Percentiles rank a stretch among this genome's conserved stretches.
These are phyloP conservation scores for Tetraodon nigroviridis DNA, from an alignment of 2,113 vertebrate genomes.

Conservation along the genomic window DNA sequence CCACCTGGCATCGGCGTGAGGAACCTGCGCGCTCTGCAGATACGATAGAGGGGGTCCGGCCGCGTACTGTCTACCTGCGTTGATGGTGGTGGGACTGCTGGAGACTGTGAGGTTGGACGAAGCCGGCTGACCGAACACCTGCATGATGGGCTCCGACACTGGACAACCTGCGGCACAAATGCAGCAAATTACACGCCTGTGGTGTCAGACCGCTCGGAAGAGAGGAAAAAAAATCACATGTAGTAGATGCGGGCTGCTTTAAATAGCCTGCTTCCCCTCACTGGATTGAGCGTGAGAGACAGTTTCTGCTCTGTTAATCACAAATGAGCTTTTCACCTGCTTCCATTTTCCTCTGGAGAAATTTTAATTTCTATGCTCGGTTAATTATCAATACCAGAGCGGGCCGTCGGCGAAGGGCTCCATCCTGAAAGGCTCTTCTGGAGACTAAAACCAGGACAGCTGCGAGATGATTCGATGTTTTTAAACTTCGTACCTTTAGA, in stretches of 20 bases:
- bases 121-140: constrained; percentile 77
- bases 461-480: neutral
- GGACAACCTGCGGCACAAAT: constrained; percentile 69
- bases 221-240: neutral
- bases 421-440: neutral
- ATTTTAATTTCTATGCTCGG: constrained; percentile 75
- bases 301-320: constrained; percentile 83
- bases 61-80: constrained; percentile 67
- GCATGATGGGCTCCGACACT: constrained; percentile 68
- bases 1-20: constrained; percentile 85
- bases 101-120: constrained; percentile 76
- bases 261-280: constrained; percentile 39
- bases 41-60: constrained; percentile 73
- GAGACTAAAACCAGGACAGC: neutral
- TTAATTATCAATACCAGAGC: constrained; percentile 77
- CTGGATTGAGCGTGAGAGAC: constrained; percentile 57
- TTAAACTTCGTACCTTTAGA: constrained; percentile 51
- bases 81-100: constrained; percentile 77
- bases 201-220: constrained; percentile 4
- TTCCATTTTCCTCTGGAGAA: constrained; percentile 72
- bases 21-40: constrained; percentile 71
- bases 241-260: no score
- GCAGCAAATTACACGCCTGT: neutral
- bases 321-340: constrained; percentile 69
- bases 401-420: neutral